Conservation (phyloP, 1,140 invertebrate genomes). For the Bombus sylvicola region DNA sequence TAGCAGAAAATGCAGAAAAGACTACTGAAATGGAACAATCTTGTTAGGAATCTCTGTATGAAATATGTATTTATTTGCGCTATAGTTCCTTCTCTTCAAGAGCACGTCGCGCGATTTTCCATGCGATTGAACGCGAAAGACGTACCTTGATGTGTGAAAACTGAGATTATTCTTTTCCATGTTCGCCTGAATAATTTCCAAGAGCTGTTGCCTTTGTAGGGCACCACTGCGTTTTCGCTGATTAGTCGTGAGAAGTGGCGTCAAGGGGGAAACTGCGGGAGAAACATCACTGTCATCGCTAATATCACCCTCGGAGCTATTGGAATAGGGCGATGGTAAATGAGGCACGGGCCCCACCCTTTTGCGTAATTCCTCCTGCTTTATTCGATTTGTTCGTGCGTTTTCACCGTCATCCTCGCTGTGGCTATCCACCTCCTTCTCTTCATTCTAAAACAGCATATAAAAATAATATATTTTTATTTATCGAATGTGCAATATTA, state of each 20-base stretch:
- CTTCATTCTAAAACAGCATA: slow-evolving; percentile 63
- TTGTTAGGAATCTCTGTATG: not conserved
- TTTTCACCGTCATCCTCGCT: slow-evolving; percentile 78
- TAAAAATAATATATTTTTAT: not conserved
- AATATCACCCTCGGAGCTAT: slow-evolving; percentile 80
- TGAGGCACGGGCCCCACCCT: slow-evolving; percentile 79
- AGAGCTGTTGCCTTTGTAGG: slow-evolving; percentile 90
- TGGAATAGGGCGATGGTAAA: slow-evolving; percentile 78
- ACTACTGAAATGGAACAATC: not conserved
- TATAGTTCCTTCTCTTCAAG: too few species aligned
- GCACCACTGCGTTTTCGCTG: slow-evolving; percentile 85
- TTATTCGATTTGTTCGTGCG: slow-evolving; percentile 71
- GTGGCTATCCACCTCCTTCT: slow-evolving; percentile 73
- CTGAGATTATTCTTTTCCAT: slow-evolving; percentile 95
- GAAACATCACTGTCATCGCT: slow-evolving; percentile 81
- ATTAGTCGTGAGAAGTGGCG: slow-evolving; percentile 77
- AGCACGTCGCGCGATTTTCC: slow-evolving; percentile 1
- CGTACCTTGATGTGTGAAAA: slow-evolving; percentile 90
- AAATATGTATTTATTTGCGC: not conserved
- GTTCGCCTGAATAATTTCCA: slow-evolving; percentile 94
- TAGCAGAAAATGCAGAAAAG: not conserved
- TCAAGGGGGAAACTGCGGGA: slow-evolving; percentile 76
- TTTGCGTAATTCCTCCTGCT: slow-evolving; percentile 78
- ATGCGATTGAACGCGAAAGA: slow-evolving; percentile 10
- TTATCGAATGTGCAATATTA: not conserved